Evolutionary conservation across 2,797 vertebrate genomes (phyloP), one percentile per base, ranked within the genome.

Genomic region (Pseudomugil gertrudae): DNA sequence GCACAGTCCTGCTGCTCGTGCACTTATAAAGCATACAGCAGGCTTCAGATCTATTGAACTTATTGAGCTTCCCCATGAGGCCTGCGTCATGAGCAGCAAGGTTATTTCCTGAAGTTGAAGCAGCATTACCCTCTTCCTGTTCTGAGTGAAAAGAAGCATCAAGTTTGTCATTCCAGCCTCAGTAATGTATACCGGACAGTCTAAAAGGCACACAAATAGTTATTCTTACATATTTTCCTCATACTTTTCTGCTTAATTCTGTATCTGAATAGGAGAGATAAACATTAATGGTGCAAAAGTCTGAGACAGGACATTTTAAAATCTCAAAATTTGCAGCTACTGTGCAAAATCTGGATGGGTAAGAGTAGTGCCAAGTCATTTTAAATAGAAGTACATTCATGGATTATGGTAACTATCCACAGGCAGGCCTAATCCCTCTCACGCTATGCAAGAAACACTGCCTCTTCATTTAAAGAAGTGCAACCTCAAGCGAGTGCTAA

Each of bases 41-140:
- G 32, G 66, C 55, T 45, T 83, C 64, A 80, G 72, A 72, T 78
- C 60, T 75, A 67, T 70, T 81, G 32, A 84, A 82, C 69, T 76
- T 78, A 65, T 81, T 67, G 72, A 83, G 80, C 62, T 58, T 87
- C 84, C 87, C 87, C 87, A 47, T 24, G 87, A 91, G 91, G 85
- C 80, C 63, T 84, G 83, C 86, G 79, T 90, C 90, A 91, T 88
- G 63, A 40, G 80, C 80, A 69, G 81, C 87, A 76, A 89, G 89
- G 86, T 90, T 88, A 90, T 84, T 90, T 90, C 88, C 89, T 89
- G 88, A 90, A 88, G 85, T 76, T 83, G 72, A 82, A 85, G 85
- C 86, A 90, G 87, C 84, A 71, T 80, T 83, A 89, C 63, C 85
- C 81, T 76, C 67, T 89, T 92, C 89, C 89, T 90, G 90, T 90